These are phyloP conservation scores for Spea bombifrons DNA, from an alignment of 2,113 vertebrate species.

Conservation along the genomic window DNA sequence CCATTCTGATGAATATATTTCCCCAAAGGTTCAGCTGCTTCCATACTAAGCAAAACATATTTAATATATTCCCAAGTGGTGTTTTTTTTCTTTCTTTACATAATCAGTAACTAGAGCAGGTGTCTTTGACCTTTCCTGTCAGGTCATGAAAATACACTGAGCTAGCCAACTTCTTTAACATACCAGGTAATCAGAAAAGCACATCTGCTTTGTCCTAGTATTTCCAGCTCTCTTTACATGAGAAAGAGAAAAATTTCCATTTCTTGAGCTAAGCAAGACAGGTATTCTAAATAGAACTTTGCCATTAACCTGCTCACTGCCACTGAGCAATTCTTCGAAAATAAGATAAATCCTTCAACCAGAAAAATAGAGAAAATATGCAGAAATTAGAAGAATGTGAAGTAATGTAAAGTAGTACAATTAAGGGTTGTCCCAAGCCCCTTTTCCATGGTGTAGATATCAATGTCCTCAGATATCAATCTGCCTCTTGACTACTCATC, in stretches of 20 bases:
- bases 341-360: not conserved
- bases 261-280: constrained; percentile 18
- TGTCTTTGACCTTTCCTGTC: constrained; percentile 41
- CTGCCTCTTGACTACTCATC: constrained; percentile 29
- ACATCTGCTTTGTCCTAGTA: constrained; percentile 13
- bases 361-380: constrained; percentile 18
- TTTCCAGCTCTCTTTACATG: constrained; percentile 2
- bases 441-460: constrained; percentile 25
- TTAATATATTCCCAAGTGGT: constrained; percentile 23
- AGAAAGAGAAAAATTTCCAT: constrained; percentile 16
- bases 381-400: constrained; percentile 1
- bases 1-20: too few species aligned
- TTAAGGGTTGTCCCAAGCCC: constrained; percentile 9
- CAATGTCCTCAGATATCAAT: constrained; percentile 29
- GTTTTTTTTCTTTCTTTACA: constrained; percentile 11
- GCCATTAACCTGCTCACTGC: constrained; percentile 23
- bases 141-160: constrained; percentile 36
- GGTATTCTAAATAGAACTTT: not conserved
- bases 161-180: constrained; percentile 23
- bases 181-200: constrained; percentile 37
- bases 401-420: constrained; percentile 26
- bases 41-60: constrained; percentile 14
- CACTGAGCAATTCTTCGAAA: not conserved
- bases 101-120: constrained; percentile 23
- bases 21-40: not conserved